Base-by-base conservation (phyloP, 2,797 vertebrate genomes). In the Acropternis orthonyx region DNA sequence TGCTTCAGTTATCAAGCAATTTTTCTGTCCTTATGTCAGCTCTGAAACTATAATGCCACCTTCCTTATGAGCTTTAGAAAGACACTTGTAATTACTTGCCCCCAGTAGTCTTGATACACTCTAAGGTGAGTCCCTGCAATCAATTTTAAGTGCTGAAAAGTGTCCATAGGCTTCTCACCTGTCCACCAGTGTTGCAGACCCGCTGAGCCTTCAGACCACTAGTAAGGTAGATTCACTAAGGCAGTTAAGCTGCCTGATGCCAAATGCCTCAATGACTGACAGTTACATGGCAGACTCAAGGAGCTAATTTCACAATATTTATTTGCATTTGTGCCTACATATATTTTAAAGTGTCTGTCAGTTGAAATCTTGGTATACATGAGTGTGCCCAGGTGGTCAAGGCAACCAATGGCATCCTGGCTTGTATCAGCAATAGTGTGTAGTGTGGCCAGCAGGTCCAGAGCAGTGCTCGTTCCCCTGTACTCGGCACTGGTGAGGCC, bases 401-500 rank as follows among this genome's bases (percentile, higher is more conserved):
- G 6, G 27, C 17, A 39, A 11, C 23, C 44, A 58, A 5, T 0
- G 3, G 23, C 52, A 49, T 37, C 37, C 52, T 62, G 27, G 39
- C 14, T 10, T 67, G 8, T 0, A n/a, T 28, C 46, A 80, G 46
- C 0, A 93, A 43, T 0, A 12, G 10, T 1, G 3, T 30, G 61
- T 0, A 12, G 10, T 1, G 3, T 30, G 61, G 28, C 59, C 74
- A 89, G 56, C 18, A 48, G 61, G 48, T 37, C 0, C 5, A 49
- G 27, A 34, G 17, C 21, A 41, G 26, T 0, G 56, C 48, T 10
- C 0, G 3, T 48, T 0, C 7, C 10, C 14, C 34, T 74, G 43
- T 5, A 24, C 37, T 36, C 0, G 0, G 14, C 56, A n/a, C 26
- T 65, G 41, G 4, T 26, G 36, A 21, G 20, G 56, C 15, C 1